A percentile compares a stretch with the other conserved stretches of the same genome.
These are phyloP conservation scores for Dysmachus trigonus DNA, from an alignment of 2,888 invertebrate genomes.

Conservation along the genomic window DNA sequence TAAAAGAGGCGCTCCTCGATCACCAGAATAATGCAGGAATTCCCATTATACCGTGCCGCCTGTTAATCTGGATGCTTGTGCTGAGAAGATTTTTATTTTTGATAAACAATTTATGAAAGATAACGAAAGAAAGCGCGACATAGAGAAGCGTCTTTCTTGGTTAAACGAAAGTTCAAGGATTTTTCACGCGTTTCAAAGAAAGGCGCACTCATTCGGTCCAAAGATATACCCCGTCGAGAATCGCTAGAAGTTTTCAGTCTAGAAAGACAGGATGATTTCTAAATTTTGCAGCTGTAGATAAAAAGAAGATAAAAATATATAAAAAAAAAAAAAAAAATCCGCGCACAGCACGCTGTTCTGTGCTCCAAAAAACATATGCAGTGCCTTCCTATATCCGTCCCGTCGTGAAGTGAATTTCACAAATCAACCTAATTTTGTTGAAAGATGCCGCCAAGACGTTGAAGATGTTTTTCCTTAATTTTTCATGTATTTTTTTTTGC, in stretches of 20 bases:
- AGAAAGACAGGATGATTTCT: neutral
- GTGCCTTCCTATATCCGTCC: neutral
- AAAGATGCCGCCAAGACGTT: neutral
- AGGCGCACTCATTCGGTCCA: neutral
- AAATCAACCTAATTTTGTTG: slow-evolving; percentile 23
- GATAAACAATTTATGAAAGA: neutral
- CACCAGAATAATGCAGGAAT: neutral
- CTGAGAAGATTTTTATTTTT: neutral
- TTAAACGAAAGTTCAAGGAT: neutral
- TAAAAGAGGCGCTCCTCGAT: neutral
- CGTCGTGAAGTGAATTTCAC: neutral
- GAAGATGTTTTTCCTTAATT: neutral
- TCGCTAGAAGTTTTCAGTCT: neutral
- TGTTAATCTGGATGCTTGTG: neutral
- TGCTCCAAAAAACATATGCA: neutral
- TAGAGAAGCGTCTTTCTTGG: neutral
- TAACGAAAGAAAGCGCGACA: neutral
- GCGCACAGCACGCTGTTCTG: neutral
- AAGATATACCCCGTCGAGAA: neutral
- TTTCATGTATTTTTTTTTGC: neutral
- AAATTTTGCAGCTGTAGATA: neutral
- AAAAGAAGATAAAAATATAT: neutral
- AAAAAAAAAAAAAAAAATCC: neutral
- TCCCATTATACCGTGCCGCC: neutral
- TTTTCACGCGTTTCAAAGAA: neutral